Base-by-base conservation (phyloP, 2,888 invertebrate genomes). In the Charanyca ferruginea region DNA sequence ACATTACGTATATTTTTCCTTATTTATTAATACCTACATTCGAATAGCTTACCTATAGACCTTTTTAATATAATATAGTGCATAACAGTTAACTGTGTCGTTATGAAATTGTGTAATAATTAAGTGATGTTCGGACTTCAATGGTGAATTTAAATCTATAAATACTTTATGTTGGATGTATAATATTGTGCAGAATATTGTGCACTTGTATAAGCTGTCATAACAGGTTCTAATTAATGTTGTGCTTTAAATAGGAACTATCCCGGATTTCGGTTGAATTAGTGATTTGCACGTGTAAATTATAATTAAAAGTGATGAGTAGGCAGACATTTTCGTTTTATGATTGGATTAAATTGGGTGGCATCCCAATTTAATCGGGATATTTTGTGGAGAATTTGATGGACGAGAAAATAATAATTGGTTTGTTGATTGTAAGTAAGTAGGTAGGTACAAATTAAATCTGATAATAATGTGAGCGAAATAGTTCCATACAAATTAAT, bases 1-100 rank as follows among this genome's bases (percentile, higher is more conserved):
- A 20, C 23, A 13, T 20, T 9, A 47, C 44, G 59, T n/a, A 48
- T n/a, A 54, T 49, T 74, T 80, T 81, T 81, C 79, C 76, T 79
- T 45, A 54, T 69, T 58, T 54, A 61, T 18, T 35, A 18, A 6
- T 38, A 38, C 16, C 5, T 16, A 38, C 16, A 16, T 52, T 48
- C 1, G 18, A 44, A 47, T 23, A 62, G 18, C 3, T 22, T 45
- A 38, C 5, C 16, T 4, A 8, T 18, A 44, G 22, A 22, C 20
- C 2, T 47, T 28, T 13, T 47, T 51, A 52, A 16, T 47, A 32
- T 22, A 44, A 41, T 9, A 22, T 42, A 53, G 60, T 66, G 60
- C 13, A 0, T n/a, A 13, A 9, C 7, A 28, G n/a, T 16, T 65
- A 13, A 9, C 7, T 42, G 78, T 61, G 73, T 23, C 2, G 35